Evolutionary conservation across 2,888 invertebrate genomes (phyloP), one percentile per base, ranked within the genome.

Genomic region (Ectemnius continuus): DNA sequence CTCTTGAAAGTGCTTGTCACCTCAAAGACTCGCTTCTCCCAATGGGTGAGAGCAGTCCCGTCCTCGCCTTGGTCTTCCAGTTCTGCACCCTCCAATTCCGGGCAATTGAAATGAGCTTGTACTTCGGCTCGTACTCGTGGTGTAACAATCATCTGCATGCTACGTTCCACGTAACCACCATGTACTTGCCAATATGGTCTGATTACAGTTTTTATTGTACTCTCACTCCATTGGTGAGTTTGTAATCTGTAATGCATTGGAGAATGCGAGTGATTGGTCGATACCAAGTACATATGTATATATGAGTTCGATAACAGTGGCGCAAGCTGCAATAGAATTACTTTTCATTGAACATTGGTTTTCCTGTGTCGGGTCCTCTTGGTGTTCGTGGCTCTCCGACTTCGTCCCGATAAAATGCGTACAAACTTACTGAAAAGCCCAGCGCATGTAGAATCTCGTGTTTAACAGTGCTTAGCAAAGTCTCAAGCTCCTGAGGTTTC

Each of bases 21-120:
- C 94, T 99, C 99, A 90, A 99, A 98, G 1, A 99, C 95, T 67
- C 99, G 92, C 89, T 99, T 99, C 91, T 99, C 99, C 99, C 99
- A 99, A 89, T 99, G 99, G 0, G 99, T 99, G 59, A 99, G 92
- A 0, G 97, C 96, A 0, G 99, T 99, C 0, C 99, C 99, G 82
- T 99, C 98, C 16, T 97, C 98, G 0, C 99, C 99, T 91, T 99
- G 99, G 91, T 99, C 98, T 91, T 99, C 99, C 58, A 99, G 91
- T 90, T 99, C 99, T 0, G 99, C 99, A 0, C 99, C 99, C 91
- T 99, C 99, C 46, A 99, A 91, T 52, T 93, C 91, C 0, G 94
- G 92, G 88, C 99, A 99, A 89, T 96, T 94, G 91, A 98, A 99
- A 91, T 98, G 98, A 4, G 93, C 92, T 14, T 97, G 93, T 20